Evolutionary conservation across 2,888 invertebrate genomes (phyloP).

Genomic region (Lepidocyrtinus sp.): DNA sequence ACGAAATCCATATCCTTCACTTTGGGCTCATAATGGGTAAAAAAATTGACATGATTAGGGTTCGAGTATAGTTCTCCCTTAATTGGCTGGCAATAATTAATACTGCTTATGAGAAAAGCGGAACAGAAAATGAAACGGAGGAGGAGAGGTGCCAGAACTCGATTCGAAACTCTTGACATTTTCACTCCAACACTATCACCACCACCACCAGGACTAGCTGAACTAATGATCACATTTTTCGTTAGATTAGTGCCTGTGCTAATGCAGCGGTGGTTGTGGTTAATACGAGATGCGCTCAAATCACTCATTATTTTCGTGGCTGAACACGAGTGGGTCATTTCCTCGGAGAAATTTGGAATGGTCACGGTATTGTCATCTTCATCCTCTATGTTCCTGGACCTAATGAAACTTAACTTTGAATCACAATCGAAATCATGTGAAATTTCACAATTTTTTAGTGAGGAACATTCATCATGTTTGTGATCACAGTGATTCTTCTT

Average conservation of each 20-base stretch:
- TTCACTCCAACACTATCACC: background rate
- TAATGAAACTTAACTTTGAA: background rate
- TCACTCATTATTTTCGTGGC: background rate
- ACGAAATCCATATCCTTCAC: slow-evolving; percentile 10
- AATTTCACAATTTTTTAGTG: no score
- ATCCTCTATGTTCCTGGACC: background rate
- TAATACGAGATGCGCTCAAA: background rate
- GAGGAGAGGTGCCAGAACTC: background rate
- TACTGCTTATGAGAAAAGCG: slow-evolving; percentile 26
- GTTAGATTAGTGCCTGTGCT: no score
- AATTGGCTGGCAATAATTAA: slow-evolving; percentile 38
- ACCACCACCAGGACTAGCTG: slow-evolving; percentile 23
- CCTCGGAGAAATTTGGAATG: background rate
- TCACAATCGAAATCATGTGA: background rate
- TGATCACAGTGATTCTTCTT: background rate
- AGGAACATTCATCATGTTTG: background rate
- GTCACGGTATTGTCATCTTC: background rate
- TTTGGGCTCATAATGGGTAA: background rate
- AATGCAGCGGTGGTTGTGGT: background rate
- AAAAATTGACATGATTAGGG: slow-evolving; percentile 5
- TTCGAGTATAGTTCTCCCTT: slow-evolving; percentile 26
- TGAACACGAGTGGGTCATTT: background rate
- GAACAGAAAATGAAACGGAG: slow-evolving; percentile 23
- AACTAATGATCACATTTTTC: slow-evolving; percentile 42
- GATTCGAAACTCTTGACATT: background rate